Percentiles rank a stretch among this genome's conserved stretches.
Evolutionary conservation across 2,797 vertebrate species (phyloP).

Genomic region (Diceros bicornis): DNA sequence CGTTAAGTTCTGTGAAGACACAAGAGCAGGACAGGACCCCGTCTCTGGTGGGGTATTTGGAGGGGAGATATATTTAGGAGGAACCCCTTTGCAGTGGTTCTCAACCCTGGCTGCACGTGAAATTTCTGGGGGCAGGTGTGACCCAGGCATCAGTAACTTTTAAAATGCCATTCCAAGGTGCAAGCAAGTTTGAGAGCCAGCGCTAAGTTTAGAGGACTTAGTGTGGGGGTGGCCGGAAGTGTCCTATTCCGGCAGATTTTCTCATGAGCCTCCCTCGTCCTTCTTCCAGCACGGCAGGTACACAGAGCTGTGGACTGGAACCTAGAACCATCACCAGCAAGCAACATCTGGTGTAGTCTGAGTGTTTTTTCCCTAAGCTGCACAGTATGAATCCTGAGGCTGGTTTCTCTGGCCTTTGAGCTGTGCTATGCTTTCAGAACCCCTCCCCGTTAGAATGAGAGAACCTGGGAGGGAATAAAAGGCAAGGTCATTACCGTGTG

Average conservation of each 20-base stretch:
- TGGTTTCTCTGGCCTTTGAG: slow-evolving; percentile 42
- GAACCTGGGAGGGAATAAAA: background rate
- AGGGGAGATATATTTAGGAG: background rate
- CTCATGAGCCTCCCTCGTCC: background rate
- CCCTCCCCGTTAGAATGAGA: slow-evolving; percentile 19
- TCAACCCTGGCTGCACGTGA: background rate
- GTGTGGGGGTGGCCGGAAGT: accelerated
- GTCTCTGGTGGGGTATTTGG: background rate
- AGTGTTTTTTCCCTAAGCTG: background rate
- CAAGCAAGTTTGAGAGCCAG: background rate
- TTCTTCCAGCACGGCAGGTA: background rate
- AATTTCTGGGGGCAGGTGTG: background rate
- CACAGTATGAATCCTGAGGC: background rate
- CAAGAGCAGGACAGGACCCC: background rate
- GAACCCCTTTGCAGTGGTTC: background rate
- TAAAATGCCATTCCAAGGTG: background rate
- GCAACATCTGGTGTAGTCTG: slow-evolving; percentile 14
- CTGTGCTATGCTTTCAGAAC: background rate
- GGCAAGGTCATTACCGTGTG: background rate
- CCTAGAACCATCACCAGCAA: background rate
- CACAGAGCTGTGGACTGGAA: background rate
- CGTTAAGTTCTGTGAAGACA: background rate
- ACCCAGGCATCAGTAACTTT: background rate
- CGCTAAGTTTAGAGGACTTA: background rate
- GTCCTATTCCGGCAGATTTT: background rate